Evolutionary conservation across 2,888 invertebrate species (phyloP).

Genomic region (Ectobius pallidus): DNA sequence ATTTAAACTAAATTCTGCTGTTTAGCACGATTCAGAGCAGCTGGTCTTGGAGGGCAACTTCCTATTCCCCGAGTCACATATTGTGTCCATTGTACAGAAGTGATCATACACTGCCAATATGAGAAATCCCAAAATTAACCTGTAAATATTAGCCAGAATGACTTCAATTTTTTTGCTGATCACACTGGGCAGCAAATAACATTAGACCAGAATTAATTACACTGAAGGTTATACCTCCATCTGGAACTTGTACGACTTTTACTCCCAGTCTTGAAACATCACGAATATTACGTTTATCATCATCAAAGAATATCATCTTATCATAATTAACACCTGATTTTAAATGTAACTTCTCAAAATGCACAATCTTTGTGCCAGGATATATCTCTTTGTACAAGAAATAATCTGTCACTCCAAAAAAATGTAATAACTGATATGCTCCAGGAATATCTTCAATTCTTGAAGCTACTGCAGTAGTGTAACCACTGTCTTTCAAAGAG

Average conservation of each 20-base stretch:
- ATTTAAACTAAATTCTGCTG: too few species aligned
- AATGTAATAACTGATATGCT: constrained; percentile 46
- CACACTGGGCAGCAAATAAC: not conserved
- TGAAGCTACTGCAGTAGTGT: constrained; percentile 46
- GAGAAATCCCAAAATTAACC: too few species aligned
- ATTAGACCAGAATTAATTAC: not conserved
- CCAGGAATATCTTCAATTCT: constrained; percentile 46
- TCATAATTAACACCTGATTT: constrained; percentile 39
- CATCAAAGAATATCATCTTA: constrained; percentile 45
- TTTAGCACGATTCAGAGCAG: too few species aligned
- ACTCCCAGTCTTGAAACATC: constrained; percentile 46
- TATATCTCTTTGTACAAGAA: constrained; percentile 47
- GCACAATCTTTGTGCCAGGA: constrained; percentile 46
- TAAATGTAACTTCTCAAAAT: constrained; percentile 44
- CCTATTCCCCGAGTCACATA: too few species aligned
- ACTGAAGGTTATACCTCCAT: constrained; percentile 3
- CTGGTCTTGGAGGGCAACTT: too few species aligned
- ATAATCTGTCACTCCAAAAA: constrained; percentile 45
- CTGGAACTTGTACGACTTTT: constrained; percentile 39
- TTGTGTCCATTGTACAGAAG: too few species aligned
- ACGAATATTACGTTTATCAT: constrained; percentile 43
- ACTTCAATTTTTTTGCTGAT: too few species aligned
- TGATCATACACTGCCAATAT: too few species aligned
- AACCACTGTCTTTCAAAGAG: constrained; percentile 40
- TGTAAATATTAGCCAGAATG: too few species aligned